A percentile compares a stretch with the other conserved stretches of the same genome.
Evolutionary conservation across 2,797 vertebrate genomes (phyloP).

Genomic region (Pachyuromys duprasi): DNA sequence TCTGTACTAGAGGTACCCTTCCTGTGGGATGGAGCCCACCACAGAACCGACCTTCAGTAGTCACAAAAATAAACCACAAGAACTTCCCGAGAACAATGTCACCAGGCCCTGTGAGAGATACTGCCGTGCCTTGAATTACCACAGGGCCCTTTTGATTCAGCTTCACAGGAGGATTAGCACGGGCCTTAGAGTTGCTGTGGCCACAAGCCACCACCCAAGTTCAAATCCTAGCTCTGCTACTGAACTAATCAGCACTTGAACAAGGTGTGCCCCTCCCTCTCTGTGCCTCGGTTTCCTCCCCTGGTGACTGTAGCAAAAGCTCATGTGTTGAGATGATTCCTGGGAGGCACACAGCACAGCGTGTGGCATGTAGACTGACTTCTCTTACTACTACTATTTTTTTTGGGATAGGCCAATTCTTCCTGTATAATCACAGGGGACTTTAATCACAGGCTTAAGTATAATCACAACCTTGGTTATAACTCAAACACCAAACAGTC

Average conservation of each 20-base stretch:
- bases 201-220: neutral
- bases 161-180: accelerated
- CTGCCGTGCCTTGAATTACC: neutral
- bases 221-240: neutral
- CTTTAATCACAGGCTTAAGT: constrained; percentile 30
- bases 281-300: neutral
- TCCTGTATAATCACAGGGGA: neutral
- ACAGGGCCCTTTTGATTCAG: accelerated
- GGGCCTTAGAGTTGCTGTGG: accelerated
- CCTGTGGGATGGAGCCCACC: accelerated
- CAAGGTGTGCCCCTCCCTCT: neutral
- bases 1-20: neutral
- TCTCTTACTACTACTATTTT: neutral
- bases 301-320: accelerated
- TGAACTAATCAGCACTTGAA: accelerated
- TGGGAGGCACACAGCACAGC: accelerated
- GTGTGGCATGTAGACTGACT: accelerated
- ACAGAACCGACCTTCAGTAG: neutral
- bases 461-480: constrained; percentile 43
- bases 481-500: constrained; percentile 46
- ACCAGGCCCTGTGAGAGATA: accelerated
- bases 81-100: neutral
- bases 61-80: accelerated
- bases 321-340: accelerated
- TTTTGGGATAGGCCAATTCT: neutral